Conservation (phyloP, 2,113 vertebrate species). For the Lutjanus erythropterus region DNA sequence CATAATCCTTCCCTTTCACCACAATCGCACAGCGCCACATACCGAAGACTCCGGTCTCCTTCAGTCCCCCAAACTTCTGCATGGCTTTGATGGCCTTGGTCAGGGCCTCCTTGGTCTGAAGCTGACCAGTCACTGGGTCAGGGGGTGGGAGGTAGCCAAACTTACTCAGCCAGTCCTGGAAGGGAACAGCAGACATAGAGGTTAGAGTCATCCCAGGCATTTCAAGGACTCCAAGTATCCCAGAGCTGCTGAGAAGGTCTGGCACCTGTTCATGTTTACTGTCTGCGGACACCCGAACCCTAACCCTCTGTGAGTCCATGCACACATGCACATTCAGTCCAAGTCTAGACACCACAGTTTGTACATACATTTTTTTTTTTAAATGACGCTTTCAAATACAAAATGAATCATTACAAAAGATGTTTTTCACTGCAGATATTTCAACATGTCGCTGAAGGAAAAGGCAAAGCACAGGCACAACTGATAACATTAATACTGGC, state of each 20-base stretch:
- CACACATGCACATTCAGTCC: neutral
- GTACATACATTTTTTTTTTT: neutral
- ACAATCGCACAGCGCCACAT: constrained; percentile 28
- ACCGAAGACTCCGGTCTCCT: constrained; percentile 93
- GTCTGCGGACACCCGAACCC: constrained; percentile 25
- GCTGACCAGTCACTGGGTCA: constrained; percentile 89
- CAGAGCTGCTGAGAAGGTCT: constrained; percentile 20
- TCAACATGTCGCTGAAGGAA: neutral
- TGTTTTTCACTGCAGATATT: neutral
- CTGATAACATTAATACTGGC: neutral
- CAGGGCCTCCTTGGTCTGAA: constrained; percentile 93
- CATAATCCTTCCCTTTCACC: neutral
- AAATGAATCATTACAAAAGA: neutral
- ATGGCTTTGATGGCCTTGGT: constrained; percentile 93
- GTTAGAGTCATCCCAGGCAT: constrained; percentile 38
- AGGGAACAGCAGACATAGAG: constrained; percentile 41
- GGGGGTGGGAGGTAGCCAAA: constrained; percentile 95
- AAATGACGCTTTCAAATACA: neutral
- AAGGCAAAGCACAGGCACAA: neutral
- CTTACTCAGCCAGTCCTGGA: constrained; percentile 95
- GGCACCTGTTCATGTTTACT: constrained; percentile 56
- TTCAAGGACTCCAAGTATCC: constrained; percentile 42
- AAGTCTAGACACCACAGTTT: neutral
- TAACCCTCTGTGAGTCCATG: neutral
- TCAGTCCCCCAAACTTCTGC: constrained; percentile 95